A percentile compares a stretch with the other conserved stretches of the same genome.
These are phyloP conservation scores for Aphis craccivora DNA, from an alignment of 1,140 invertebrate genomes.

Conservation along the genomic window DNA sequence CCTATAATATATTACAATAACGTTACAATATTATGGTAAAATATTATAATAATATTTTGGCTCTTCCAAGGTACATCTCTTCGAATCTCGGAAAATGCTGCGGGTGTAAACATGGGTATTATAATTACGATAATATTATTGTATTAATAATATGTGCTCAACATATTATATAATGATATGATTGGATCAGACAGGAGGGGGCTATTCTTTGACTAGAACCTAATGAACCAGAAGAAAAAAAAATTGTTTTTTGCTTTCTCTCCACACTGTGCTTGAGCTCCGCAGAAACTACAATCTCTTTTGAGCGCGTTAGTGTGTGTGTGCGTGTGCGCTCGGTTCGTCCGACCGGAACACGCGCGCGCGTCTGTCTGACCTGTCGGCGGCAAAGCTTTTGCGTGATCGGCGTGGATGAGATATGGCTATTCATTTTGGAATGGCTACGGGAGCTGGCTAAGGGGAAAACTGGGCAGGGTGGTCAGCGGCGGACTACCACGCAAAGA, in stretches of 20 bases:
- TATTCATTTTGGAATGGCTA: neutral
- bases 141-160: neutral
- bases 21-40: neutral
- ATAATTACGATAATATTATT: neutral
- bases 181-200: neutral
- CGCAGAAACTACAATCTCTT: neutral
- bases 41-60: neutral
- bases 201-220: neutral
- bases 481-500: neutral
- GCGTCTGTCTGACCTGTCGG: slow-evolving; percentile 33
- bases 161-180: neutral
- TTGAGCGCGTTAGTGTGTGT: neutral
- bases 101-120: neutral
- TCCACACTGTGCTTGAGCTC: neutral
- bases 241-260: neutral
- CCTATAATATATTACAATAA: neutral
- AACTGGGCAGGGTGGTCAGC: neutral
- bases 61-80: neutral
- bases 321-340: neutral
- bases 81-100: neutral
- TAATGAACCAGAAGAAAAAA: neutral
- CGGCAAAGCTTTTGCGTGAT: slow-evolving; percentile 37
- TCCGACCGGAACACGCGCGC: neutral
- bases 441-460: neutral
- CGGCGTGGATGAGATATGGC: neutral